A percentile compares a stretch with the other conserved stretches of the same genome.
Conservation (phyloP, 2,797 vertebrate genomes). For the Scomberomorus guttatus region DNA sequence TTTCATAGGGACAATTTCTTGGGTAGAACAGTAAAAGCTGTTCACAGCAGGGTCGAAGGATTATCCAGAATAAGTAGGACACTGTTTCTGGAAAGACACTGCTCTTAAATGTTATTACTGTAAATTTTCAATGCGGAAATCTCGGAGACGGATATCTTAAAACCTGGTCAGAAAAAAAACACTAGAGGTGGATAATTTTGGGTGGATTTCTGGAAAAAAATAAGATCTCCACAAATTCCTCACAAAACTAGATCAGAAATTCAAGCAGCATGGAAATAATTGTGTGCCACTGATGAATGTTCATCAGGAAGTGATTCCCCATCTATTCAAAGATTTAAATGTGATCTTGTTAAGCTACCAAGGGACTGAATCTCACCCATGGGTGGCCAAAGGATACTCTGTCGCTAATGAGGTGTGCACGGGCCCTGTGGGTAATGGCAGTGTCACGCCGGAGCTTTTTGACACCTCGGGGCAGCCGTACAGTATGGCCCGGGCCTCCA, state of each 20-base stretch:
- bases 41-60: neutral
- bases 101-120: neutral
- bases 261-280: conserved; percentile 71
- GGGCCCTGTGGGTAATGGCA: conserved; percentile 70
- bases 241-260: conserved; percentile 54
- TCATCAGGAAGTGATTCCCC: conserved; percentile 61
- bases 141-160: neutral
- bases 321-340: conserved; percentile 70
- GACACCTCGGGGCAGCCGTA: conserved; percentile 70
- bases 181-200: neutral
- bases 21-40: neutral
- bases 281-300: conserved; percentile 66
- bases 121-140: neutral
- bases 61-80: conserved; percentile 17
- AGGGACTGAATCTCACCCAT: conserved; percentile 72
- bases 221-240: conserved; percentile 31
- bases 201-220: conserved; percentile 17
- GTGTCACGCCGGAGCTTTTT: conserved; percentile 73
- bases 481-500: conserved; percentile 52
- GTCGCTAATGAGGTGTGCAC: conserved; percentile 83
- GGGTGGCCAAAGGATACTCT: conserved; percentile 78
- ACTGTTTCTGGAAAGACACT: conserved; percentile 4
- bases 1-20: neutral
- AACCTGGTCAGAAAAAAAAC: neutral
- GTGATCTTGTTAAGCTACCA: conserved; percentile 78